Conservation (phyloP, 2,888 invertebrate genomes). For the Kryphioiulus occultus region DNA sequence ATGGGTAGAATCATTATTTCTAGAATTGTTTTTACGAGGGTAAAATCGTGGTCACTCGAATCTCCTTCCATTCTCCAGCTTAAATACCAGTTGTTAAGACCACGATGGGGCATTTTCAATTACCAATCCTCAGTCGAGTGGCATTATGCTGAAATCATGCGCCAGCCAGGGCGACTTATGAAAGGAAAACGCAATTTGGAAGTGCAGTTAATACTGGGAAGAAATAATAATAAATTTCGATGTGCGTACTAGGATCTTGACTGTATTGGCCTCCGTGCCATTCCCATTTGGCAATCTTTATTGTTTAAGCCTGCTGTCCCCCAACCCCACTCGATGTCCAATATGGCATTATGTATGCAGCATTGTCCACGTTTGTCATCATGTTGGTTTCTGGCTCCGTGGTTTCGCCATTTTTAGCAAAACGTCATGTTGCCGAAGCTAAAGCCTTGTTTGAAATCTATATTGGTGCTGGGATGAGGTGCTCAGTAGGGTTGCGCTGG, state of each 20-base stretch:
- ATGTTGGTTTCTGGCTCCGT: conserved; percentile 14
- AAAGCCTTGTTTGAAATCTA: conserved; percentile 30
- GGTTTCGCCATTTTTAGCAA: conserved; percentile 22
- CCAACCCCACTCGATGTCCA: neutral
- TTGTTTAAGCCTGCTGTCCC: neutral
- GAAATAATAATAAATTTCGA: conserved; percentile 35
- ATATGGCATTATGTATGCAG: conserved; percentile 35
- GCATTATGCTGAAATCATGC: neutral
- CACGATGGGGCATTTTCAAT: neutral
- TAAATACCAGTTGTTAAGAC: neutral
- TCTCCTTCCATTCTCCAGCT: neutral
- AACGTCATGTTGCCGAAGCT: conserved; percentile 28
- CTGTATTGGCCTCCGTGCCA: neutral
- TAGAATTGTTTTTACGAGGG: too few relatives aligned
- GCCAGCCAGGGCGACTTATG: neutral
- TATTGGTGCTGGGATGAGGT: conserved; percentile 18
- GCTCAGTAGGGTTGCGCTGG: conserved; percentile 1
- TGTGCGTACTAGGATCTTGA: neutral
- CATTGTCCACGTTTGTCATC: conserved; percentile 29
- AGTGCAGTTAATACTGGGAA: neutral
- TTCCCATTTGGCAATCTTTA: neutral
- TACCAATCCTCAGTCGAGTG: neutral
- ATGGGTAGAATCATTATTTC: too few relatives aligned
- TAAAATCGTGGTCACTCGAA: too few relatives aligned
- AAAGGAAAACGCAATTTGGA: conserved; percentile 16